Conservation (phyloP, 2,888 invertebrate species). For the Agrotis puta region DNA sequence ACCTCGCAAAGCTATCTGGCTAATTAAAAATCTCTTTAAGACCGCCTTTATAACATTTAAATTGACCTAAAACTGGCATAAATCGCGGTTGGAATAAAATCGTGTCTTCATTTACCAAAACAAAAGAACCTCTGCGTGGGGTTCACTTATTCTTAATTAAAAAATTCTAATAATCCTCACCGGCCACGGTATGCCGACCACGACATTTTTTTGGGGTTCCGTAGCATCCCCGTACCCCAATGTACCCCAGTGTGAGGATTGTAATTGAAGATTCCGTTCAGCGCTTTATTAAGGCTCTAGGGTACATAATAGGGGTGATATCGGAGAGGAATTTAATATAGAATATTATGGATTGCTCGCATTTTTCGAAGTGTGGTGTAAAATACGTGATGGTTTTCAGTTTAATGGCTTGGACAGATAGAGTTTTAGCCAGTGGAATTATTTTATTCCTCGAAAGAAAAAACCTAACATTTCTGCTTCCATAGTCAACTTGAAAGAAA, state of each 20-base stretch:
- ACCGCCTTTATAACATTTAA: conserved; percentile 59
- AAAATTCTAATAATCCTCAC: conserved; percentile 66
- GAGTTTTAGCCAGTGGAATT: neutral
- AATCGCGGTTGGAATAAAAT: conserved; percentile 63
- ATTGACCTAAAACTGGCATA: conserved; percentile 66
- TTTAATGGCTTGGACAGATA: neutral
- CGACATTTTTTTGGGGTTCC: conserved; percentile 59
- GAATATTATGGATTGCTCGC: conserved; percentile 46
- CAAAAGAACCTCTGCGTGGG: conserved; percentile 50
- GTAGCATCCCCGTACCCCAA: conserved; percentile 11
- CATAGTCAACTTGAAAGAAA: neutral
- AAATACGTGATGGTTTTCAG: conserved; percentile 15
- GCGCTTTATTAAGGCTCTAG: conserved; percentile 56
- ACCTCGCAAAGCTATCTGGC: conserved; percentile 41
- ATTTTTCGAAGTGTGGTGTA: conserved; percentile 46
- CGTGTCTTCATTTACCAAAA: conserved; percentile 66
- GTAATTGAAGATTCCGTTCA: conserved; percentile 63
- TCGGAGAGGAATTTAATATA: conserved; percentile 61
- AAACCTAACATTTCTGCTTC: neutral
- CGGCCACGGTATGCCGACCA: conserved; percentile 50
- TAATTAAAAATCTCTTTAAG: conserved; percentile 65
- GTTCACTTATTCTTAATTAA: conserved; percentile 72
- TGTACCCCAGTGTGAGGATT: conserved; percentile 34
- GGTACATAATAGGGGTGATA: conserved; percentile 58
- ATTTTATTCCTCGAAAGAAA: neutral